Conservation (phyloP, 2,888 invertebrate genomes). For the Lasioglossum lativentre region DNA sequence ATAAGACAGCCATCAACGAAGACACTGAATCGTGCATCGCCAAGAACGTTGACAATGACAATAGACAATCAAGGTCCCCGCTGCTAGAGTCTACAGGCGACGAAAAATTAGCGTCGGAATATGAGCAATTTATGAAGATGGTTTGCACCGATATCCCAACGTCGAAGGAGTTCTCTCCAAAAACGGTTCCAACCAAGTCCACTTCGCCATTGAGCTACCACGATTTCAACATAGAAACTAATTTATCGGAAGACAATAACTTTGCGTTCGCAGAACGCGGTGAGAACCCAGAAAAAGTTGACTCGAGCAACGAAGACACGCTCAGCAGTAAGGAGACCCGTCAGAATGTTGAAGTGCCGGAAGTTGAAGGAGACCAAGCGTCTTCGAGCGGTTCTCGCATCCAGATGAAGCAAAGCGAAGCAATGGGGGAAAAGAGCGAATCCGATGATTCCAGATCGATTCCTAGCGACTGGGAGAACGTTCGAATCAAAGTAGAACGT, state of each 20-base stretch:
- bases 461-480: constrained; percentile 80
- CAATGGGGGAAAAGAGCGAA: constrained; percentile 52
- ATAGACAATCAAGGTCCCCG: constrained; percentile 43
- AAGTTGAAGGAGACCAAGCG: constrained; percentile 25
- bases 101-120: constrained; percentile 85
- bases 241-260: constrained; percentile 59
- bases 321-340: constrained; percentile 38
- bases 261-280: constrained; percentile 35
- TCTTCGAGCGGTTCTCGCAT: constrained; percentile 25
- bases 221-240: constrained; percentile 73
- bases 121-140: constrained; percentile 87
- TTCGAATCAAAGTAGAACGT: constrained; percentile 78
- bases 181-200: constrained; percentile 35
- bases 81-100: constrained; percentile 66
- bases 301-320: constrained; percentile 39
- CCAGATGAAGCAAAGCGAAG: constrained; percentile 33
- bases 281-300: constrained; percentile 31
- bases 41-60: constrained; percentile 44
- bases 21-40: constrained; percentile 24
- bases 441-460: constrained; percentile 74
- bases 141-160: constrained; percentile 82
- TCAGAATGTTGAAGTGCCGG: constrained; percentile 25
- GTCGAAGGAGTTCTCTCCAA: constrained; percentile 57
- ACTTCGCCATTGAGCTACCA: constrained; percentile 69
- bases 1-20: constrained; percentile 31